Percentiles rank a stretch among this genome's conserved stretches.
Conservation (phyloP, 1,140 invertebrate genomes). For the Penaeus chinensis region DNA sequence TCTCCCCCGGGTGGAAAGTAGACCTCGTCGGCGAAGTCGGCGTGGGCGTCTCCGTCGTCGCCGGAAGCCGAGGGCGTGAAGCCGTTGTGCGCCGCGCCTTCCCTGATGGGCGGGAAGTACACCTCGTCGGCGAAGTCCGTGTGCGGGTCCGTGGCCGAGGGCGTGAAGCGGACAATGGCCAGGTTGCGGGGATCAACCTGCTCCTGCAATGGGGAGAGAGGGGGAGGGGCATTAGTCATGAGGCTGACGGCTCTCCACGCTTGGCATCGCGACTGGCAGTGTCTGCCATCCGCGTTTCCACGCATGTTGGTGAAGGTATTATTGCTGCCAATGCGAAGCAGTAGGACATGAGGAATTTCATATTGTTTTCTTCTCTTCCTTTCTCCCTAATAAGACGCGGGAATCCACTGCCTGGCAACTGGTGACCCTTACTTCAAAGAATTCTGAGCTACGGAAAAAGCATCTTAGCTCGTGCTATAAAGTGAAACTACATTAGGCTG, state of each 20-base stretch:
- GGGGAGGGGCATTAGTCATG: too few relatives aligned
- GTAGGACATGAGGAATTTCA: too few relatives aligned
- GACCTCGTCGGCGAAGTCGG: slow-evolving; percentile 78
- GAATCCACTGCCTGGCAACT: too few relatives aligned
- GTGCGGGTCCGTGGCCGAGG: slow-evolving; percentile 76
- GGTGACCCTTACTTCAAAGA: too few relatives aligned
- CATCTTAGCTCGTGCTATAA: too few relatives aligned
- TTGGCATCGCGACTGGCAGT: not conserved
- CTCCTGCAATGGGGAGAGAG: slow-evolving; percentile 57
- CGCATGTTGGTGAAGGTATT: too few relatives aligned
- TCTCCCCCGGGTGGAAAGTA: slow-evolving; percentile 76
- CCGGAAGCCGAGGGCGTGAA: not conserved
- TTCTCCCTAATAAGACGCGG: too few relatives aligned
- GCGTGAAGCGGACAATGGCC: slow-evolving; percentile 83
- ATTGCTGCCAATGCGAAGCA: too few relatives aligned
- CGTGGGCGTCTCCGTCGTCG: slow-evolving; percentile 15
- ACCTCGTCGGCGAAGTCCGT: slow-evolving; percentile 81
- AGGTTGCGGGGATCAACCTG: slow-evolving; percentile 76
- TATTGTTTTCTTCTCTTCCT: too few relatives aligned
- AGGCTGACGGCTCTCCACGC: not conserved
- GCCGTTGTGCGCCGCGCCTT: slow-evolving; percentile 12
- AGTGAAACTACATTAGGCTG: too few relatives aligned
- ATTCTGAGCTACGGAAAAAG: too few relatives aligned
- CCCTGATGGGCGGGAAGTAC: slow-evolving; percentile 77
- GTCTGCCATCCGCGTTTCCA: too few relatives aligned